These are phyloP conservation scores for Brachionus koreanus DNA, from an alignment of 1,140 invertebrate species.

Conservation along the genomic window DNA sequence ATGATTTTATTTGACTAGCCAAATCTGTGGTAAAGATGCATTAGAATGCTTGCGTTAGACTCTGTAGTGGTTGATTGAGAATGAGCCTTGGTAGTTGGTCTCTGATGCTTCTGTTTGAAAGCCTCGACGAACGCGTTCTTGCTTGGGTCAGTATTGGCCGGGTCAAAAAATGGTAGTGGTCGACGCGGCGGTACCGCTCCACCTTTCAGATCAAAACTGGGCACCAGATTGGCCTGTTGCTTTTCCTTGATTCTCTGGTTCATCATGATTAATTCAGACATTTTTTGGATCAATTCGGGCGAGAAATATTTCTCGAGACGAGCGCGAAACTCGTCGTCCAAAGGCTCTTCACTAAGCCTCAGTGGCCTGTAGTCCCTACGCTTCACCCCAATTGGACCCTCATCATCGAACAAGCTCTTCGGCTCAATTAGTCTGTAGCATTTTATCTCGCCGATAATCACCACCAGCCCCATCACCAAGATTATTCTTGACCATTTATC, in stretches of 20 bases:
- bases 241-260: constrained; percentile 3
- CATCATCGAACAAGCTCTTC: not conserved
- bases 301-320: constrained; percentile 4
- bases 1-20: not conserved
- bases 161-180: constrained; percentile 18
- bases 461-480: not conserved
- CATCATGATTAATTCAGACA: not conserved
- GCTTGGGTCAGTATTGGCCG: not conserved
- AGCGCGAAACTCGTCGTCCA: constrained; percentile 1
- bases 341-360: not conserved
- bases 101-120: not conserved
- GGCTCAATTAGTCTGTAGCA: not conserved
- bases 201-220: not conserved
- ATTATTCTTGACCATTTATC: not conserved
- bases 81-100: not conserved
- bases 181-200: not conserved
- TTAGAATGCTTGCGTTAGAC: constrained; percentile 13
- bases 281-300: constrained; percentile 1
- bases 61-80: not conserved
- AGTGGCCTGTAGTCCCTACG: not conserved
- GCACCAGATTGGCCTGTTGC: not conserved
- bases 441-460: not conserved
- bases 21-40: constrained; percentile 26
- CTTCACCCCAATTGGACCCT: not conserved
- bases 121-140: constrained; percentile 17